These are phyloP conservation scores for Mixornis gularis DNA, from an alignment of 2,113 vertebrate species.

Conservation along the genomic window DNA sequence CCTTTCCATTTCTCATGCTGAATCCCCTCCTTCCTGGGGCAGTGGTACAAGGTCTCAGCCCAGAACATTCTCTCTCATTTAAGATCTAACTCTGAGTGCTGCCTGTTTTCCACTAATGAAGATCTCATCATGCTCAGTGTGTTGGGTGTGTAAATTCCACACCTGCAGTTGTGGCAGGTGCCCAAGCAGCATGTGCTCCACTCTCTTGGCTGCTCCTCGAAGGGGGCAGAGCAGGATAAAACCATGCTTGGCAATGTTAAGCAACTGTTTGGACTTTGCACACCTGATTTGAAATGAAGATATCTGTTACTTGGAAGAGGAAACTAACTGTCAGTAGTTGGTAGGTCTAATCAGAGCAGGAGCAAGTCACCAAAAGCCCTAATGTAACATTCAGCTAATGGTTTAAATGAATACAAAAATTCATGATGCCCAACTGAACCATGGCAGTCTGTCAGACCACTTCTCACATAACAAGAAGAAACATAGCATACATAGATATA, in stretches of 20 bases:
- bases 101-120: background rate
- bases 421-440: background rate
- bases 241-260: background rate
- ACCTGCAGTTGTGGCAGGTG: background rate
- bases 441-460: background rate
- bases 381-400: background rate
- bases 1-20: background rate
- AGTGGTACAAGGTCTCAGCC: background rate
- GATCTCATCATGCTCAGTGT: background rate
- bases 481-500: background rate
- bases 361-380: background rate
- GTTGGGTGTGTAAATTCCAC: background rate
- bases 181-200: fast-evolving
- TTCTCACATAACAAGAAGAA: background rate
- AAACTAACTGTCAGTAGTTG: background rate
- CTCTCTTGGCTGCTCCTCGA: background rate
- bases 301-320: background rate
- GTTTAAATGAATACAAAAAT: background rate
- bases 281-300: background rate
- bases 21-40: background rate
- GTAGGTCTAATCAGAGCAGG: background rate
- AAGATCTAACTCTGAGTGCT: background rate
- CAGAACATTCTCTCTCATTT: background rate
- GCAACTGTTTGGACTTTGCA: background rate
- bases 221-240: background rate